These are phyloP conservation scores for Decapterus maruadsi DNA, from an alignment of 2,797 vertebrate genomes.

Conservation along the genomic window DNA sequence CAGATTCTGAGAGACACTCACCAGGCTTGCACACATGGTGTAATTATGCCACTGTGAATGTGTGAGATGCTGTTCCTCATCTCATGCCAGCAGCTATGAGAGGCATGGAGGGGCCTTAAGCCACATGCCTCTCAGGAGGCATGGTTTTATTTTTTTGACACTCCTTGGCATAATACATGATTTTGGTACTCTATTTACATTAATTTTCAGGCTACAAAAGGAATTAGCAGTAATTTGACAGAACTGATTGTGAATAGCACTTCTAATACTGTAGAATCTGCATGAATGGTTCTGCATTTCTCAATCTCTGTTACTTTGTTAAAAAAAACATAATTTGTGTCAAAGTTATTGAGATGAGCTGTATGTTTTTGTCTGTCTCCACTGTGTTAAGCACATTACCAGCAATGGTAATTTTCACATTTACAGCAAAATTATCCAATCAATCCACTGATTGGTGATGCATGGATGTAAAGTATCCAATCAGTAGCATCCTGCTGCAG, in stretches of 20 bases:
- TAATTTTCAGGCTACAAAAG: neutral
- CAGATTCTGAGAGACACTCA: constrained; percentile 33
- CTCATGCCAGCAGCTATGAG: constrained; percentile 37
- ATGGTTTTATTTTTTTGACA: constrained; percentile 24
- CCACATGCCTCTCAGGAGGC: constrained; percentile 11
- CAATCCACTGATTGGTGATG: neutral
- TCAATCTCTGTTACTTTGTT: neutral
- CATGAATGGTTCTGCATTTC: neutral
- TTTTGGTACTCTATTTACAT: constrained; percentile 18
- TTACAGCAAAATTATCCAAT: neutral
- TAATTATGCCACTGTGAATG: constrained; percentile 42
- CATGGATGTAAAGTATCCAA: neutral
- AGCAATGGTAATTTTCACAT: neutral
- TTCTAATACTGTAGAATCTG: neutral
- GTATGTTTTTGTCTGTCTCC: neutral
- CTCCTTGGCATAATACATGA: neutral
- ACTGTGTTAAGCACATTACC: neutral
- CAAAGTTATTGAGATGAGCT: neutral
- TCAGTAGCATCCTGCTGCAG: constrained; percentile 3
- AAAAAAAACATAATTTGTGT: constrained; percentile 13
- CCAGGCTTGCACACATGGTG: constrained; percentile 44
- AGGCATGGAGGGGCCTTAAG: constrained; percentile 16
- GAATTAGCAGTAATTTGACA: constrained; percentile 3
- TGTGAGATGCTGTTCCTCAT: constrained; percentile 10
- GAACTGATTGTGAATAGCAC: neutral